Percentiles rank a stretch among this genome's conserved stretches.
These are phyloP conservation scores for Yponomeuta evonymella DNA, from an alignment of 2,888 invertebrate species.

Conservation along the genomic window DNA sequence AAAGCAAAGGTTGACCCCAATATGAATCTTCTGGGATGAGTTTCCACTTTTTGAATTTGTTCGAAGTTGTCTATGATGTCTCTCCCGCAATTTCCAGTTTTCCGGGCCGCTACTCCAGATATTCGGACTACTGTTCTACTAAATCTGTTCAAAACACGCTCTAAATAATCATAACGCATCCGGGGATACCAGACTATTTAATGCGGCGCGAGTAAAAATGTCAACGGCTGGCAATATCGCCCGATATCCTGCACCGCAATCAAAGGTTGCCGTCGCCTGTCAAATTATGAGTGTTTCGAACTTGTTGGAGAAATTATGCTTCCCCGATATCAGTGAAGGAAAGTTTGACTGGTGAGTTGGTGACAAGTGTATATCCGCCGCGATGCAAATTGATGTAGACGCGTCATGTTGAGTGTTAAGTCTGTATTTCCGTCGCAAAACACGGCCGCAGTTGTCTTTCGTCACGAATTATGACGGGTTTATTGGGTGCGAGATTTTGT, in stretches of 20 bases:
- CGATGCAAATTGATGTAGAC: constrained; percentile 36
- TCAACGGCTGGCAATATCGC: constrained; percentile 51
- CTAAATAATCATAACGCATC: constrained; percentile 47
- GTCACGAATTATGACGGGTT: constrained; percentile 7
- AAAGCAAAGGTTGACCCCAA: too few relatives aligned
- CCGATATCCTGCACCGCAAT: constrained; percentile 37
- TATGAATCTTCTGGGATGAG: too few relatives aligned
- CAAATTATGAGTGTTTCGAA: constrained; percentile 61
- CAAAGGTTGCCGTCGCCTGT: constrained; percentile 47
- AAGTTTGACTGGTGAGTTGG: constrained; percentile 56
- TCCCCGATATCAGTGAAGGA: constrained; percentile 64
- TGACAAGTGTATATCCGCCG: constrained; percentile 62
- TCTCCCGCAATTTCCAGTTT: too few relatives aligned
- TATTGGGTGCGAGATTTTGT: constrained; percentile 12
- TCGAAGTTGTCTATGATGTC: neutral
- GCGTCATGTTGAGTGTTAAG: constrained; percentile 16
- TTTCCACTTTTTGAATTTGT: neutral
- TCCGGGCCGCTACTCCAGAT: too few relatives aligned
- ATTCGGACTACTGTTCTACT: neutral
- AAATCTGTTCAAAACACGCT: constrained; percentile 26
- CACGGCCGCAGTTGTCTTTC: neutral
- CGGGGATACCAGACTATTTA: constrained; percentile 50
- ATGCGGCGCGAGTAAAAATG: constrained; percentile 53
- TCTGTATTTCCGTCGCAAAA: constrained; percentile 4
- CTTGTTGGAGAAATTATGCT: neutral